Evolutionary conservation across 2,888 invertebrate genomes (phyloP), one percentile per base, ranked within the genome.

Genomic region (Scrobipalpa costella): DNA sequence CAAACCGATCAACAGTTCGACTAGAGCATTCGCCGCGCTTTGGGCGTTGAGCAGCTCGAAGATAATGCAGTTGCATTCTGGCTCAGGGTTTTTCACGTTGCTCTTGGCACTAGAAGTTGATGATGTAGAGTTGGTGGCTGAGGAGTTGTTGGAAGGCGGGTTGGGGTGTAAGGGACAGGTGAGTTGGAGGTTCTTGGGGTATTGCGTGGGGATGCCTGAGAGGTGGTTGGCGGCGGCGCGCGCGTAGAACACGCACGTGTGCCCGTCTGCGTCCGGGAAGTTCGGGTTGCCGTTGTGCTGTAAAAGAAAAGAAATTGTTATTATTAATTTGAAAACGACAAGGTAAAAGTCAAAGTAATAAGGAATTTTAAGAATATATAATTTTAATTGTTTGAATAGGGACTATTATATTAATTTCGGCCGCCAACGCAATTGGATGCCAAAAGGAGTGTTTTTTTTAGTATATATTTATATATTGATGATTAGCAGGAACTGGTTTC

Each of bases 281-380:
- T 96, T 96, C 0, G 98, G 96, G 87, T 98, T 98, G 68, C 98
- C 98, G 83, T 98, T 97, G 88, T 98, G 96, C 99, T 99, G 92
- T 0, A 73, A 72, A 11, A 58, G 55, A 15, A 62, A n/a, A 59
- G 19, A 7, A 9, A 17, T n/a, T 57, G 8, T 19, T 50, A 50
- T 7, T 52, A 19, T 7, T 1, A 7, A 15, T 7, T 15, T 13
- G 1, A 36, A 36, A 7, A 6, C 36, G 2, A 7, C 36, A 36
- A 34, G 7, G 7, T 7, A 7, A 34, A 3, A 34, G 34, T 34
- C n/a, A n/a, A n/a, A n/a, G n/a, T n/a, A n/a, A n/a, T n/a, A n/a
- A n/a, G n/a, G n/a, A n/a, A n/a, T n/a, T n/a, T n/a, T n/a, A n/a
- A n/a, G n/a, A n/a, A n/a, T n/a, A n/a, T n/a, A n/a, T n/a, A n/a